phyloP scores from a whole-genome alignment of 2,113 vertebrate genomes.

The Chloropsis hardwickii region DNA sequence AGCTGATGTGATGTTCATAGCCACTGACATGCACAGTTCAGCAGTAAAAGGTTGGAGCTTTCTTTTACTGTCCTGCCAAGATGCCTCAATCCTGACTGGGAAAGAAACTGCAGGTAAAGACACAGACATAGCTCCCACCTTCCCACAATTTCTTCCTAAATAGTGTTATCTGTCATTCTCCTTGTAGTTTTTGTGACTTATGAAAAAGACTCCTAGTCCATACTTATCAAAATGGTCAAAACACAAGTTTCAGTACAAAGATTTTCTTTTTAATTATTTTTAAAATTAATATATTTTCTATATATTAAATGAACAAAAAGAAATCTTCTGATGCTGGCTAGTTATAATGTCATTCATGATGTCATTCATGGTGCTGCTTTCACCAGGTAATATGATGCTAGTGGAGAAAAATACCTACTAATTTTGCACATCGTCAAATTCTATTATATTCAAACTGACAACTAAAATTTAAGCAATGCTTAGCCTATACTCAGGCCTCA shows the following conservation, averaged over 20 bases:
- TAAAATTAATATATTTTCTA: not conserved
- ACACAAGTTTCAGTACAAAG: not conserved
- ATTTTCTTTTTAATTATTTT: not conserved
- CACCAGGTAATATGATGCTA: not conserved
- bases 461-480: not conserved
- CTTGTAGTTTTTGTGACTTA: not conserved
- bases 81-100: not conserved
- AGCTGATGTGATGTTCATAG: not conserved
- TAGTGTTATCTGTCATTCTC: not conserved
- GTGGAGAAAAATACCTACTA: not conserved
- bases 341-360: not conserved
- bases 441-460: not conserved
- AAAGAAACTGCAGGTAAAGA: not conserved
- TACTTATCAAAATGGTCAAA: not conserved
- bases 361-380: not conserved
- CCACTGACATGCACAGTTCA: not conserved
- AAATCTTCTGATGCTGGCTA: not conserved
- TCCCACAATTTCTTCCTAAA: not conserved
- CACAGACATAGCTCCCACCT: not conserved
- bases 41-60: not conserved
- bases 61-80: not conserved
- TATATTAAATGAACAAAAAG: not conserved
- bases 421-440: not conserved
- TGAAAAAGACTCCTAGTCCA: not conserved
- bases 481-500: not conserved